Conservation (phyloP, 2,888 invertebrate species). For the Trachelus iudaicus region DNA sequence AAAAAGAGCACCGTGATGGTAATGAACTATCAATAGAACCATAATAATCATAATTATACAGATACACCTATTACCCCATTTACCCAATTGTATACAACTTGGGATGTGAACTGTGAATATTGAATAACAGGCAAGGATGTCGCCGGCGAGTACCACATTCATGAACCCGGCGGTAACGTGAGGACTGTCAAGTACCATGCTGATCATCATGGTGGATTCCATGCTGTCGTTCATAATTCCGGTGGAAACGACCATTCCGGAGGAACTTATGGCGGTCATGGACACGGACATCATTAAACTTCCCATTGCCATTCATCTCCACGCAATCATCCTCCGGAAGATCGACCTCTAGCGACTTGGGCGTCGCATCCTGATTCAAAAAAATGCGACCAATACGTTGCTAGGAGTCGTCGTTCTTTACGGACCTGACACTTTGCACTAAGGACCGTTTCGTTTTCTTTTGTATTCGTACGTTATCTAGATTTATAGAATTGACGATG, state of each 20-base stretch:
- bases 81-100: neutral
- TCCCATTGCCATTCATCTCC: neutral
- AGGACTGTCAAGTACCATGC: conserved; percentile 58
- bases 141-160: conserved; percentile 57
- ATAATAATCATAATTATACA: neutral
- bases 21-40: neutral
- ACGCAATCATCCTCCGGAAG: neutral
- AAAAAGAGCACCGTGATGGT: conserved; percentile 51
- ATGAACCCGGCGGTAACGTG: conserved; percentile 56
- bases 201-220: conserved; percentile 57
- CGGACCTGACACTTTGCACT: neutral
- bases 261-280: conserved; percentile 25
- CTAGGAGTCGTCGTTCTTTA: neutral
- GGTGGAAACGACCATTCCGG: conserved; percentile 50
- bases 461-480: neutral
- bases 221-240: conserved; percentile 53
- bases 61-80: neutral
- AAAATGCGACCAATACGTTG: neutral
- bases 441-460: neutral
- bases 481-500: neutral
- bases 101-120: neutral
- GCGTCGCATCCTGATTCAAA: neutral
- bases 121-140: conserved; percentile 39
- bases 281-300: neutral
- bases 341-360: neutral